Percentiles rank a stretch among this genome's conserved stretches.
Conservation (phyloP, 1,140 invertebrate genomes). For the Chrysomallon squamiferum region DNA sequence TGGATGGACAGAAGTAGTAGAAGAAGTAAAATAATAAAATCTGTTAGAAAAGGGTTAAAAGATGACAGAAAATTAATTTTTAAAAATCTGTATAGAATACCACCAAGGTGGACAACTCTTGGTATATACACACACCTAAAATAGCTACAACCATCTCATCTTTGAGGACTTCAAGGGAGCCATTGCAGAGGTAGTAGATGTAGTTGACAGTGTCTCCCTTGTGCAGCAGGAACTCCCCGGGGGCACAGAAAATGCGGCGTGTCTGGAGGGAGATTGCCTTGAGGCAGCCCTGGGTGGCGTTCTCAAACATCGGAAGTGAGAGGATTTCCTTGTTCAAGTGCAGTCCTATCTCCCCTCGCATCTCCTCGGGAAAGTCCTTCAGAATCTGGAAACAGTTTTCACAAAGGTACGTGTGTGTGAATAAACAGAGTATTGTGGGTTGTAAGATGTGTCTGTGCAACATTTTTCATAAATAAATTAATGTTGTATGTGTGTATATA, state of each 20-base stretch:
- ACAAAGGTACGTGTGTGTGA: too few relatives aligned
- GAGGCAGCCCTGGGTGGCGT: constrained; percentile 67
- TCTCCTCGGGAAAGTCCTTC: constrained; percentile 94
- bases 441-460: too few relatives aligned
- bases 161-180: constrained; percentile 61
- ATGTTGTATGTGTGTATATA: too few relatives aligned
- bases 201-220: constrained; percentile 60
- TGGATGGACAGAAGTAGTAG: too few relatives aligned
- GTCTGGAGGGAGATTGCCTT: constrained; percentile 55
- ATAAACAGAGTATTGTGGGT: too few relatives aligned
- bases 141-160: constrained; percentile 61
- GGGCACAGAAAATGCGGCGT: constrained; percentile 56
- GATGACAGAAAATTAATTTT: too few relatives aligned
- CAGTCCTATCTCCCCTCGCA: constrained; percentile 93
- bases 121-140: constrained; percentile 51
- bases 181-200: constrained; percentile 61
- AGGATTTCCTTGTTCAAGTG: constrained; percentile 94
- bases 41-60: too few relatives aligned
- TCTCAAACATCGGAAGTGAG: constrained; percentile 91
- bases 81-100: too few relatives aligned
- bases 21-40: too few relatives aligned
- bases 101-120: too few relatives aligned
- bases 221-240: constrained; percentile 59
- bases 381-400: constrained; percentile 76
- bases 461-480: too few relatives aligned